phyloP scores from a whole-genome alignment of 2,113 vertebrate genomes.

The Hippocampus abdominalis region DNA sequence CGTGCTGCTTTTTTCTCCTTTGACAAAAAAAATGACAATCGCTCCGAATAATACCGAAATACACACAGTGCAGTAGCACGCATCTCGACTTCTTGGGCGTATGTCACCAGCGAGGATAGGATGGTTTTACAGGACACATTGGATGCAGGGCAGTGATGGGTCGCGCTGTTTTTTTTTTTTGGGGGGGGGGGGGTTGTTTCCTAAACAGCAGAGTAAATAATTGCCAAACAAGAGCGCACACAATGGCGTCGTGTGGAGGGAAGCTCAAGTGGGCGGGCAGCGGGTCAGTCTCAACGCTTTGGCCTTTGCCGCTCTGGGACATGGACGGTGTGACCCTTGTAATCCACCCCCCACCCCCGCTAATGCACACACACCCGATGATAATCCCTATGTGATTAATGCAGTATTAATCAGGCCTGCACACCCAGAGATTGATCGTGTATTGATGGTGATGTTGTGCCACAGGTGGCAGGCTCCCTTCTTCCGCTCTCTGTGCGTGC shows the following conservation, averaged over 20 bases:
- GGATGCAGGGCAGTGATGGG: slow-evolving; percentile 28
- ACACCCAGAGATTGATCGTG: slow-evolving; percentile 2
- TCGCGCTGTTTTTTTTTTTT: slow-evolving; percentile 42
- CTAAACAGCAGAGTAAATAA: slow-evolving; percentile 75
- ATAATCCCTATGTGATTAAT: slow-evolving; percentile 63
- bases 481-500: neutral
- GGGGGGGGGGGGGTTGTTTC: no score
- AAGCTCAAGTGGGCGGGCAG: slow-evolving; percentile 25
- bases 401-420: slow-evolving; percentile 48
- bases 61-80: neutral
- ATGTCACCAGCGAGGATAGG: slow-evolving; percentile 12
- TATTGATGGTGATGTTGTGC: neutral
- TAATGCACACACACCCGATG: slow-evolving; percentile 7
- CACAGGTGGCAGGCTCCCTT: neutral
- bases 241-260: slow-evolving; percentile 68
- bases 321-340: slow-evolving; percentile 55
- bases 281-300: slow-evolving; percentile 28
- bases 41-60: neutral
- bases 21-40: no score
- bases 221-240: slow-evolving; percentile 72
- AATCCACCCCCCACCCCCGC: slow-evolving; percentile 31
- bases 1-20: neutral
- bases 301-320: slow-evolving; percentile 40
- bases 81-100: neutral
- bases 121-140: slow-evolving; percentile 16